Percentiles rank a stretch among this genome's conserved stretches.
Evolutionary conservation across 2,113 vertebrate genomes (phyloP).

Genomic region (Zingel zingel): DNA sequence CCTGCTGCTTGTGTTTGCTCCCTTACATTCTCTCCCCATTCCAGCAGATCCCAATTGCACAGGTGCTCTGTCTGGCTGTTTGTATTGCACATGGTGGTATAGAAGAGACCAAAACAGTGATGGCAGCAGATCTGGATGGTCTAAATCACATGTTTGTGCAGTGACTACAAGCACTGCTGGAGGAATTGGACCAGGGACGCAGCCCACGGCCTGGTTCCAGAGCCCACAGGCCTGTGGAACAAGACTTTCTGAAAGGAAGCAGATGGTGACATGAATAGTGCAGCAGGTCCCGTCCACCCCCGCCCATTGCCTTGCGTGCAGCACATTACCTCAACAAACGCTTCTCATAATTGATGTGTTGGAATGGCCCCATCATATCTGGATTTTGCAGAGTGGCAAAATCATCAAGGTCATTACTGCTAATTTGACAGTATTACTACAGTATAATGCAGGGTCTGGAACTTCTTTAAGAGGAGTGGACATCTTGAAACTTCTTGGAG

Average conservation of each 20-base stretch:
- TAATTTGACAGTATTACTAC: constrained; percentile 35
- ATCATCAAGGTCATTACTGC: constrained; percentile 73
- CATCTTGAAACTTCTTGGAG: constrained; percentile 22
- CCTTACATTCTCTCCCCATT: constrained; percentile 43
- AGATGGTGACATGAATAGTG: constrained; percentile 85
- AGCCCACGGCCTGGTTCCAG: constrained; percentile 57
- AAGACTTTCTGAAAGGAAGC: constrained; percentile 73
- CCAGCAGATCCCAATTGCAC: constrained; percentile 54
- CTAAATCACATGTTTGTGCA: constrained; percentile 51
- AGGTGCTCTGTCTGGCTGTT: constrained; percentile 57
- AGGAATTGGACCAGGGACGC: constrained; percentile 47
- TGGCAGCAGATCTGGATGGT: constrained; percentile 32
- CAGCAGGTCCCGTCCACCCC: constrained; percentile 68
- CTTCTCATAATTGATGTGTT: constrained; percentile 80
- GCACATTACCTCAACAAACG: constrained; percentile 81
- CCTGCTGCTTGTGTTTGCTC: constrained; percentile 58
- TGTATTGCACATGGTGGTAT: constrained; percentile 47
- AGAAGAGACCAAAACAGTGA: constrained; percentile 50
- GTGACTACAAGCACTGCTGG: constrained; percentile 52
- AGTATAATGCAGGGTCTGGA: constrained; percentile 1
- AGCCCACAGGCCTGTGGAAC: constrained; percentile 61
- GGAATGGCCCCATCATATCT: constrained; percentile 67
- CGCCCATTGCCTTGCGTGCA: constrained; percentile 72
- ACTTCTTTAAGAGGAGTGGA: constrained; percentile 27
- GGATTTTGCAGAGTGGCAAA: constrained; percentile 71